Percentiles rank a stretch among this genome's conserved stretches.
Evolutionary conservation across 2,113 vertebrate genomes (phyloP).

Genomic region (Ceyx cyanopectus): DNA sequence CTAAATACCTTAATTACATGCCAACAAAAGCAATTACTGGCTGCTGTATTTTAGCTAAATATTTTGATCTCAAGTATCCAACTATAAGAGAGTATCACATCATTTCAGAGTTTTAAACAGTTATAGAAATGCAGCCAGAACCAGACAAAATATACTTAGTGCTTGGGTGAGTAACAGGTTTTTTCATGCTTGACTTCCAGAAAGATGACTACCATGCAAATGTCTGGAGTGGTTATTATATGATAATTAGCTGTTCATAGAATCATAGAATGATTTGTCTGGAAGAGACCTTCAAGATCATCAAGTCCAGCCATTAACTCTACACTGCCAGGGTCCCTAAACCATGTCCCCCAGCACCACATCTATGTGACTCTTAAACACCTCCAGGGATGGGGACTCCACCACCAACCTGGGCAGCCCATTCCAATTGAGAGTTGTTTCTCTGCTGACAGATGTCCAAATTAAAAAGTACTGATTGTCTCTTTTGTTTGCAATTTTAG

Average conservation of each 20-base stretch:
- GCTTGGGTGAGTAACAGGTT: constrained; percentile 22
- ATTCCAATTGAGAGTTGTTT: background rate
- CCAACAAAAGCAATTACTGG: background rate
- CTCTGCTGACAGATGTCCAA: constrained; percentile 46
- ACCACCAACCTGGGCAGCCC: no score
- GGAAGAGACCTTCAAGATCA: no score
- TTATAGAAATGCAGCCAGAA: constrained; percentile 27
- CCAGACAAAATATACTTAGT: background rate
- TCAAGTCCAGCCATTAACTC: no score
- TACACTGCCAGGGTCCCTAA: no score
- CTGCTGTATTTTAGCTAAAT: background rate
- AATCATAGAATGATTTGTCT: no score
- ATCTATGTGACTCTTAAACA: no score
- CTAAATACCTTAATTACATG: background rate
- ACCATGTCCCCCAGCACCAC: no score
- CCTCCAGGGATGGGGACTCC: no score
- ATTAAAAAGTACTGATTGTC: constrained; percentile 35
- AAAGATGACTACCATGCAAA: constrained; percentile 34
- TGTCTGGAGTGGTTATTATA: constrained; percentile 29
- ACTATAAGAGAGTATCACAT: background rate
- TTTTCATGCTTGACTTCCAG: constrained; percentile 38
- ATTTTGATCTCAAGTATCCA: background rate
- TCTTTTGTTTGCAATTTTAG: constrained; percentile 11
- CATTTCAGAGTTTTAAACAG: background rate
- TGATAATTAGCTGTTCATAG: constrained; percentile 25